Evolutionary conservation across 2,888 invertebrate species (phyloP), one percentile per base, ranked within the genome.

Genomic region (Chelonus formosanus): DNA sequence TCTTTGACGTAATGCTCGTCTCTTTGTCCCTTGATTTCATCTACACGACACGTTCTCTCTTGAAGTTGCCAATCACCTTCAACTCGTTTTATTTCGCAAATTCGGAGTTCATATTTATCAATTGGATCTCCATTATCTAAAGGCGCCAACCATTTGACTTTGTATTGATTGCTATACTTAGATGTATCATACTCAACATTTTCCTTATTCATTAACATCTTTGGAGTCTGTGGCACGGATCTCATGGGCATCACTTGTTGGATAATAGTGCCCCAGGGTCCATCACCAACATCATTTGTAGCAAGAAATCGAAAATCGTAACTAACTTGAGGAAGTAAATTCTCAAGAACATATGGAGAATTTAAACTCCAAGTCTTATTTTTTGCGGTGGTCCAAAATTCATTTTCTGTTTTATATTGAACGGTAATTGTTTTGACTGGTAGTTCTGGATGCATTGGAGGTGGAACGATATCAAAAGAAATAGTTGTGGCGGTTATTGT

Each of bases 51-150:
- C 65, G 85, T 85, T 74, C 76, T 87, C 85, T 73, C 86, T 83
- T 73, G 84, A 80, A 63, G 86, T 84, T 74, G 86, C 86, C 92
- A 93, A 0, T 74, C 91, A 75, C 88, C 88, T 44, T 90, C 91
- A 71, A 88, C 88, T 84, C 90, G 91, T 57, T 88, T 85, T 35
- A 90, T 93, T 80, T 91, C 90, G 83, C 94, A 95, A 84, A 91
- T 93, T 81, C 88, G 90, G 71, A 96, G 88, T 82, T 91, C 88
- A 84, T 95, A 96, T 83, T 87, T 87, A 80, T 93, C 92, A 78
- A 96, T 95, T 35, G 91, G 92, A 84, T 94, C 94, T 5, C 96
- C 96, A 84, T 96, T 96, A 80, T 96, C 93, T 59, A 91, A 90
- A 0, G 96, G 95, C 59, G 92, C 90, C 76, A 89, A 90, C 96